Base-by-base conservation (phyloP, 2,888 invertebrate genomes). In the Amphipyra tragopoginis region DNA sequence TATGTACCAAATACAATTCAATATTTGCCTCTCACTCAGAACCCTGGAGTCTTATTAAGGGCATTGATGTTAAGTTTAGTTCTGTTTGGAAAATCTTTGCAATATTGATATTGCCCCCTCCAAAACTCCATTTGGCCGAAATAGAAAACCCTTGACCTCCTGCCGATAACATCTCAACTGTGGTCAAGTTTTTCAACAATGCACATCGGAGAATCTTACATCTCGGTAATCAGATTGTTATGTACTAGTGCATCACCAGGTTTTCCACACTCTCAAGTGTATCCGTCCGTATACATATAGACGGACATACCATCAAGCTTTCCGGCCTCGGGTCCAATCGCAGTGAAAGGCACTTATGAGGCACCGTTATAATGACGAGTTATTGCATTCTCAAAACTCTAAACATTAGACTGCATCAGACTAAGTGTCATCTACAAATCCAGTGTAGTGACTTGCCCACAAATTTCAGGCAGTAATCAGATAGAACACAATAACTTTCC, bases 401-500 rank as follows among this genome's bases (percentile, higher is more conserved):
- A 75, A 79, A 80, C 80, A 71, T 43, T 82, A 80, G 82, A 92
- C 93, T 93, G 91, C 90, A 90, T 89, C 84, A 88, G 88, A 92
- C 83, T 29, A 81, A 77, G 77, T 83, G 79, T 89, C 88, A 91
- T 89, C 87, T 90, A 91, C 85, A 89, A 88, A 92, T 93, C 92
- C 91, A 91, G 85, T 90, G 90, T 91, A 92, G 91, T 90, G 89
- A 90, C 89, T 87, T 90, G 87, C 92, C 95, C 91, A 91, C 80
- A 84, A 91, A 91, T 89, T 91, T 93, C 83, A 88, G 90, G 86
- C 87, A 92, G 89, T 92, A 92, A 86, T 92, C 92, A 79, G 81
- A 87, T 90, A 95, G 95, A 96, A 95, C 95, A 95, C 95, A 95
- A 95, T 95, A 95, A 96, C 95, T 93, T 96, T 96, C 96, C 96